Conservation (phyloP, 2,888 invertebrate genomes). For the Drosophila anceps region DNA sequence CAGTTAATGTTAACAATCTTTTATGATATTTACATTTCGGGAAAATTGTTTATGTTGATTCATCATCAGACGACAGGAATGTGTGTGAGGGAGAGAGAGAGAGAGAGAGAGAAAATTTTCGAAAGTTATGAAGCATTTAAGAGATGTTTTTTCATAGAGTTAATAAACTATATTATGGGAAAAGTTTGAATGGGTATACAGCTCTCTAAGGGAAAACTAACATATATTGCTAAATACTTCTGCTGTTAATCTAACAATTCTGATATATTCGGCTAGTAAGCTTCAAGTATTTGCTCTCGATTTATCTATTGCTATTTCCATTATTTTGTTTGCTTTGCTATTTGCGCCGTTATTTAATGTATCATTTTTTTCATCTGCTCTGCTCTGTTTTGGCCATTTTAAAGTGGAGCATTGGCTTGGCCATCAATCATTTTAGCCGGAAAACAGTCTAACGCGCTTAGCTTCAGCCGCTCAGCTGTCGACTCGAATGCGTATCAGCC, state of each 20-base stretch:
- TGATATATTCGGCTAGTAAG: not conserved
- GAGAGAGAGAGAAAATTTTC: not conserved
- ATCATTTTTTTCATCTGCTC: conserved; percentile 28
- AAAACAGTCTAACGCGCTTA: conserved; percentile 44
- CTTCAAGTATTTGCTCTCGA: conserved; percentile 9
- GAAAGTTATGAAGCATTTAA: conserved; percentile 28
- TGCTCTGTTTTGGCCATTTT: conserved; percentile 53
- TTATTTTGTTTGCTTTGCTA: conserved; percentile 52
- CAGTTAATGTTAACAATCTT: conserved; percentile 78
- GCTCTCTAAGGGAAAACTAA: not conserved
- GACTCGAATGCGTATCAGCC: conserved; percentile 69
- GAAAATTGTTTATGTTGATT: conserved; percentile 67
- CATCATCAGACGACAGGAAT: conserved; percentile 29
- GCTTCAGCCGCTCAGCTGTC: conserved; percentile 62
- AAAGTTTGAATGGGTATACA: not conserved
- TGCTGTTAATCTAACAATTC: not conserved
- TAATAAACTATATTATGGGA: conserved; percentile 3
- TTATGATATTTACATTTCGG: conserved; percentile 74
- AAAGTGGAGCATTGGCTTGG: conserved; percentile 69
- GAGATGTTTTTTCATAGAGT: conserved; percentile 2
- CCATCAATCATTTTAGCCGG: conserved; percentile 72
- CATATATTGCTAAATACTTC: not conserved
- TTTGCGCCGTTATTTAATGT: conserved; percentile 58
- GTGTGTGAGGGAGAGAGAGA: not conserved
- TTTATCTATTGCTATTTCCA: not conserved